Percentiles rank a stretch among this genome's conserved stretches.
Conservation (phyloP, 2,797 vertebrate species). For the Smutsia gigantea region DNA sequence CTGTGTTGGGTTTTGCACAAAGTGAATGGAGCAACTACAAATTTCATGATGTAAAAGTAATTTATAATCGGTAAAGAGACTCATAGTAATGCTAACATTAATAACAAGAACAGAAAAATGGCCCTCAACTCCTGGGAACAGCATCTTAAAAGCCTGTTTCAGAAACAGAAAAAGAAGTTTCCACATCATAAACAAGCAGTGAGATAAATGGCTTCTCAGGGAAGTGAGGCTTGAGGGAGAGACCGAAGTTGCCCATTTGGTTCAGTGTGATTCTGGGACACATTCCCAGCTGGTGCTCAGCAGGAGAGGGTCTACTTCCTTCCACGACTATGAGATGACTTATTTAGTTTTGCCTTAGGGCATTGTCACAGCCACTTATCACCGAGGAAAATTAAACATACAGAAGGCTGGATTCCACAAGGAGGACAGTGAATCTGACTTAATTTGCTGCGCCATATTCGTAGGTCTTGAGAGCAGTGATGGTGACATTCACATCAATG, state of each 20-base stretch:
- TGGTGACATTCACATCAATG: neutral
- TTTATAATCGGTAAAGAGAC: neutral
- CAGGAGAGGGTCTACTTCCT: neutral
- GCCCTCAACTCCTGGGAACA: neutral
- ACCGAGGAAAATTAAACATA: neutral
- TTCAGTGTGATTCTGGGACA: neutral
- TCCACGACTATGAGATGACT: slow-evolving; percentile 17
- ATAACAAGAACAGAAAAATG: slow-evolving; percentile 43
- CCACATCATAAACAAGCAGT: neutral
- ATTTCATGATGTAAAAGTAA: slow-evolving; percentile 36
- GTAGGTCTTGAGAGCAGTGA: neutral
- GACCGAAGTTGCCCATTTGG: neutral
- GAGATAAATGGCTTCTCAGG: neutral
- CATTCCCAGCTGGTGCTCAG: slow-evolving; percentile 28
- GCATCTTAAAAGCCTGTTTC: slow-evolving; percentile 34
- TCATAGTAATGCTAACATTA: neutral
- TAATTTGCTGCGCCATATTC: neutral
- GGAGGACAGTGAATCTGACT: neutral
- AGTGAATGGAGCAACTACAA: slow-evolving; percentile 42
- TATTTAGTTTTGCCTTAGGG: slow-evolving; percentile 46
- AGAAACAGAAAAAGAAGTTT: slow-evolving; percentile 38
- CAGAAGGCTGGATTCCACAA: neutral
- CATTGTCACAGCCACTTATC: slow-evolving; percentile 49
- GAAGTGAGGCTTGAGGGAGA: neutral
- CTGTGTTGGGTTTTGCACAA: neutral